A percentile compares a stretch with the other conserved stretches of the same genome.
Conservation (phyloP, 37 sponge, comb jelly and placozoan species). For the Hormiphora californensis region DNA sequence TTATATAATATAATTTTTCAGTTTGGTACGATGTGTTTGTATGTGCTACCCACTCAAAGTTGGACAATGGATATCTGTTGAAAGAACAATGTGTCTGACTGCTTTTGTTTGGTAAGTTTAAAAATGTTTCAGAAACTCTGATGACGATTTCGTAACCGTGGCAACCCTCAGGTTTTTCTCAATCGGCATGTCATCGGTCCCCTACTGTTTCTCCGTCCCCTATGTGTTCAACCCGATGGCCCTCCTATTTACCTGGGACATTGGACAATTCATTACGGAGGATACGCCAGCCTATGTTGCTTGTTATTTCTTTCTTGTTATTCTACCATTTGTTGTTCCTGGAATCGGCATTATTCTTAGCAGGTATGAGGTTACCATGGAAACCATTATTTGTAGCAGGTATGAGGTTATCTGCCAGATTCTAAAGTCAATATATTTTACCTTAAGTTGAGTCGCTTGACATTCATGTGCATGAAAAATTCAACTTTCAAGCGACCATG, state of each 20-base stretch:
- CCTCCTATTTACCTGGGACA: neutral
- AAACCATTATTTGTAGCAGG: too few relatives aligned
- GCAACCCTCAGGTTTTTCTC: neutral
- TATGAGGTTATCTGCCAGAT: too few relatives aligned
- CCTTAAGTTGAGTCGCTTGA: too few relatives aligned
- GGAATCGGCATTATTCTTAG: neutral
- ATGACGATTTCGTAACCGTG: neutral
- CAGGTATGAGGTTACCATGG: neutral
- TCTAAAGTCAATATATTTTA: too few relatives aligned
- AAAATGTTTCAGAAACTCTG: neutral
- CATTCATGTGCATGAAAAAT: too few relatives aligned
- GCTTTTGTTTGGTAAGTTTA: too few relatives aligned
- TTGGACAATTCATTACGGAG: neutral
- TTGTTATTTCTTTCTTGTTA: neutral
- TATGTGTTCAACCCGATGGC: neutral
- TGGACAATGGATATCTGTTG: too few relatives aligned
- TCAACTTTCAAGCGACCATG: too few relatives aligned
- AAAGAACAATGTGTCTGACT: too few relatives aligned
- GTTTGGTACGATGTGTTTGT: too few relatives aligned
- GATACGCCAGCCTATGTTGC: neutral
- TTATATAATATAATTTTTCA: too few relatives aligned
- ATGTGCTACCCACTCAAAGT: too few relatives aligned
- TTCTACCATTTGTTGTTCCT: neutral
- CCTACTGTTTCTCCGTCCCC: neutral
- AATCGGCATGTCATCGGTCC: neutral